These are phyloP conservation scores for Mormoops blainvillei DNA, from an alignment of 2,113 vertebrate genomes.

Conservation along the genomic window DNA sequence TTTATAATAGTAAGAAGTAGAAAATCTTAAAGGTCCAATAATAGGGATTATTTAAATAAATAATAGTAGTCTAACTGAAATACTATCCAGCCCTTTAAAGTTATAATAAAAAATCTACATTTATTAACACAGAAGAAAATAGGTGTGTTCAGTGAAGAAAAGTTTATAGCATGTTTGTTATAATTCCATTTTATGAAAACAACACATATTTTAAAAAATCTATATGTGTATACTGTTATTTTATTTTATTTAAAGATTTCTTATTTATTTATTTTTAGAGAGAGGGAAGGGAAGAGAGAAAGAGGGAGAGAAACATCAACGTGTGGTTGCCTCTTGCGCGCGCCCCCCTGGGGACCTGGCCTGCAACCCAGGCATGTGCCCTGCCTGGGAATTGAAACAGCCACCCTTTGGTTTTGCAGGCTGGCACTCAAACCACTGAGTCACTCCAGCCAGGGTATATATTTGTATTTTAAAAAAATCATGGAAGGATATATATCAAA, in stretches of 20 bases:
- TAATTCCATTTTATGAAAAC: background rate
- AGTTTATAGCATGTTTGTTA: background rate
- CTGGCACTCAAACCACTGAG: too few relatives aligned
- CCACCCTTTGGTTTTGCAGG: too few relatives aligned
- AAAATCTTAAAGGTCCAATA: background rate
- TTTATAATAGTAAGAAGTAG: background rate
- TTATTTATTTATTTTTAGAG: too few relatives aligned
- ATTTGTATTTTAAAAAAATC: background rate
- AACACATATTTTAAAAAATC: background rate
- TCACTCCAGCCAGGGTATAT: too few relatives aligned
- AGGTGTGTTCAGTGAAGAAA: background rate
- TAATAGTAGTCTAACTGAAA: background rate
- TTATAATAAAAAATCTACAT: background rate
- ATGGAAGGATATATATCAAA: background rate
- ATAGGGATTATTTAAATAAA: background rate
- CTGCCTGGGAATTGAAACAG: too few relatives aligned
- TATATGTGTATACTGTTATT: background rate
- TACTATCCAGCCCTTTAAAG: background rate
- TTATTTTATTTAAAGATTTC: too few relatives aligned
- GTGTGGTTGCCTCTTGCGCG: too few relatives aligned
- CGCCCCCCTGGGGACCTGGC: too few relatives aligned
- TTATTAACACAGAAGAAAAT: background rate
- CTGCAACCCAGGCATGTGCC: too few relatives aligned
- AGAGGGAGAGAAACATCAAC: too few relatives aligned
- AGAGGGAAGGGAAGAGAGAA: too few relatives aligned